phyloP scores from a whole-genome alignment of 2,797 vertebrate species.

The Jordanella pulchra region DNA sequence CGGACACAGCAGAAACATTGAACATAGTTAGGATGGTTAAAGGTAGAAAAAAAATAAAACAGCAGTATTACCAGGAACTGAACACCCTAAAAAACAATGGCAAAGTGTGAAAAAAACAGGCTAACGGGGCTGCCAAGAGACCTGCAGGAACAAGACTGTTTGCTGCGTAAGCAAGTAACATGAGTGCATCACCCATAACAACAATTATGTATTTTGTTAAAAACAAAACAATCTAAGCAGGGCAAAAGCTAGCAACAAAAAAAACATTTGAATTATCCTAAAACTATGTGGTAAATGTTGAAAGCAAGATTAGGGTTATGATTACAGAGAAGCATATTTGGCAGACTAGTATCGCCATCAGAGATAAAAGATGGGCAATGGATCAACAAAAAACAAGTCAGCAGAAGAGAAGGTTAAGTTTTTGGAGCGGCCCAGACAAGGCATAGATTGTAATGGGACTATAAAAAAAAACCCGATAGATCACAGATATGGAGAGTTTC shows the following conservation, averaged over 20 bases:
- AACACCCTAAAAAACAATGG: not conserved
- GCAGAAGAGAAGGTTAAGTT: not conserved
- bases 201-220: not conserved
- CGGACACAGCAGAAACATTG: not conserved
- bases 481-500: too few relatives aligned
- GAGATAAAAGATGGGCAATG: too few relatives aligned
- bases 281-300: not conserved
- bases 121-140: too few relatives aligned
- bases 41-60: not conserved
- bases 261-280: not conserved
- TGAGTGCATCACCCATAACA: not conserved
- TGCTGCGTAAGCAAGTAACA: not conserved
- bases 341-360: not conserved
- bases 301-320: not conserved
- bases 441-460: not conserved
- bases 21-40: not conserved
- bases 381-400: too few relatives aligned
- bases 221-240: not conserved
- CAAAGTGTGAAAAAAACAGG: not conserved
- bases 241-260: not conserved
- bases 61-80: not conserved
- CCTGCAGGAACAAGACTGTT: not conserved
- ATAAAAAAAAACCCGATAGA: not conserved
- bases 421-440: not conserved
- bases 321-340: not conserved